Conservation (phyloP, 2,888 invertebrate species). For the Isoperla grammatica region DNA sequence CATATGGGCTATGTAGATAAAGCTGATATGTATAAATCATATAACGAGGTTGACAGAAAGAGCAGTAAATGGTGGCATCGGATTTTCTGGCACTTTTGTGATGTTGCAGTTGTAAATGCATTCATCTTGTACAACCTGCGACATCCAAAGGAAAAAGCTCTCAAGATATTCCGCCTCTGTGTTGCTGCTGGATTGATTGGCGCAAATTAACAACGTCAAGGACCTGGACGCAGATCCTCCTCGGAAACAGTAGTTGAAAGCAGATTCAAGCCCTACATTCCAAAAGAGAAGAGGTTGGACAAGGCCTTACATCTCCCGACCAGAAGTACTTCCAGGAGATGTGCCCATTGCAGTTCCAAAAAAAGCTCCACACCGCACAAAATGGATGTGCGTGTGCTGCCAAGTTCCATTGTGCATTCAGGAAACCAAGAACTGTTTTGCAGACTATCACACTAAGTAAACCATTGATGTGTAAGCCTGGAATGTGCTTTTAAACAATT, state of each 20-base stretch:
- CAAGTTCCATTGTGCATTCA: slow-evolving; percentile 30
- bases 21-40: slow-evolving; percentile 35
- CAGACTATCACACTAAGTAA: slow-evolving; percentile 20
- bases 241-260: no score
- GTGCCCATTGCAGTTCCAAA: slow-evolving; percentile 31
- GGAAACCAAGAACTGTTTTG: slow-evolving; percentile 26
- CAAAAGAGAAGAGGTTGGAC: slow-evolving; percentile 28
- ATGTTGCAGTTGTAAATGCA: slow-evolving; percentile 30
- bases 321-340: slow-evolving; percentile 27
- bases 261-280: not conserved
- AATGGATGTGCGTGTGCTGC: slow-evolving; percentile 27
- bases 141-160: slow-evolving; percentile 9
- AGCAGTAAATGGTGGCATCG: slow-evolving; percentile 38
- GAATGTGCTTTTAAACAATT: no score
- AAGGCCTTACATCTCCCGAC: slow-evolving; percentile 31
- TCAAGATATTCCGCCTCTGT: slow-evolving; percentile 28
- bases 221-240: no score
- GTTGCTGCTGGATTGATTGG: slow-evolving; percentile 27
- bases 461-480: no score
- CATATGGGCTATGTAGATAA: slow-evolving; percentile 39
- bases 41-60: slow-evolving; percentile 37
- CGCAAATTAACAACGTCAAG: not conserved
- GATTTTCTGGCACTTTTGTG: slow-evolving; percentile 35
- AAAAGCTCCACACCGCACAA: slow-evolving; percentile 29
- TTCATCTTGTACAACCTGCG: slow-evolving; percentile 23